phyloP scores from a whole-genome alignment of 1,140 invertebrate species.

The Pantala flavescens region DNA sequence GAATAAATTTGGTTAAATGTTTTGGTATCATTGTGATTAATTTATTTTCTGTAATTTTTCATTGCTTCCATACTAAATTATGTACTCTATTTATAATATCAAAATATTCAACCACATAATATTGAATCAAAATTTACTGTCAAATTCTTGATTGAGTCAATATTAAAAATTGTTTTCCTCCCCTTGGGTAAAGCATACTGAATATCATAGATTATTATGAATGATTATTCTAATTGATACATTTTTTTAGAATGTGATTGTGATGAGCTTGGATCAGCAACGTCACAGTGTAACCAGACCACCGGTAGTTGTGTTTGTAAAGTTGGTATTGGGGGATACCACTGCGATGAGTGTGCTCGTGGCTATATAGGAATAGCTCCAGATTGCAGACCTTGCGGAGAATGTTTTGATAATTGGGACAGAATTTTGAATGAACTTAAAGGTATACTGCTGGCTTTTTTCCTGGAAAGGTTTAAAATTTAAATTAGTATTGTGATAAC shows the following conservation, averaged over 20 bases:
- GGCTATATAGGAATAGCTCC: slow-evolving; percentile 87
- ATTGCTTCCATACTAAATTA: too few relatives aligned
- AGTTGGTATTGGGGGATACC: slow-evolving; percentile 84
- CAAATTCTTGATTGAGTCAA: too few relatives aligned
- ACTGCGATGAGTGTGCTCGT: slow-evolving; percentile 90
- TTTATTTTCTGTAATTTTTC: too few relatives aligned
- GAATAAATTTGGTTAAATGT: too few relatives aligned
- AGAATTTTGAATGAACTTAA: slow-evolving; percentile 63
- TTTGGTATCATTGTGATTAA: too few relatives aligned
- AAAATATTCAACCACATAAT: too few relatives aligned
- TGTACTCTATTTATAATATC: too few relatives aligned
- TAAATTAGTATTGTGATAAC: neutral
- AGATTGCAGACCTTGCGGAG: slow-evolving; percentile 86
- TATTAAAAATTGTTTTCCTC: too few relatives aligned
- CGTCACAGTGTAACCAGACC: slow-evolving; percentile 72
- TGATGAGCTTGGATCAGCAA: slow-evolving; percentile 71
- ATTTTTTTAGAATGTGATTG: slow-evolving; percentile 71
- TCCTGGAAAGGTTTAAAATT: neutral
- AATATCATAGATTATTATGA: too few relatives aligned
- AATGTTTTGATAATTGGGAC: slow-evolving; percentile 99
- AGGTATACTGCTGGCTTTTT: slow-evolving; percentile 32
- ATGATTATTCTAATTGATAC: too few relatives aligned
- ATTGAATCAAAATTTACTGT: too few relatives aligned
- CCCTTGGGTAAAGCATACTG: too few relatives aligned
- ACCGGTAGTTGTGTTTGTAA: slow-evolving; percentile 83